Evolutionary conservation across 92 coral and sea anemone genomes (phyloP).

Genomic region (Anthopleura xanthogrammica): DNA sequence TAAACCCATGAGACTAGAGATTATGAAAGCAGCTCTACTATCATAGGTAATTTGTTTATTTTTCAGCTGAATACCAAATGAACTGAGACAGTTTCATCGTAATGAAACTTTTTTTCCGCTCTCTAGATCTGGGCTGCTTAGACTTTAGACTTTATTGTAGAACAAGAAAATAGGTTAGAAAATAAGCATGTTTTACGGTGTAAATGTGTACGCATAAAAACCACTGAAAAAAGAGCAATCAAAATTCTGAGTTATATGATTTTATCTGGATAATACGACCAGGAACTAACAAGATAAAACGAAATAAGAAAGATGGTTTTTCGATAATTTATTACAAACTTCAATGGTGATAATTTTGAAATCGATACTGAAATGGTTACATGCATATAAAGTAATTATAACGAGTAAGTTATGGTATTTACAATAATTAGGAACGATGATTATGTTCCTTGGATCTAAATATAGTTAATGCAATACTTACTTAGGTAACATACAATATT

Average conservation of each 20-base stretch:
- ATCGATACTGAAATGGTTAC: background rate
- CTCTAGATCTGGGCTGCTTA: background rate
- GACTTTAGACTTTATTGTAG: too few species aligned
- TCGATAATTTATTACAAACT: background rate
- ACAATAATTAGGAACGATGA: background rate
- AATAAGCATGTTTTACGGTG: background rate
- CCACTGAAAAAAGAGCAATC: background rate
- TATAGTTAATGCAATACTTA: background rate
- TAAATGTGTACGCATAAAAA: background rate
- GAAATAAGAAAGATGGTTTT: background rate
- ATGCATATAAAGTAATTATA: background rate
- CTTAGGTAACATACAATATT: background rate
- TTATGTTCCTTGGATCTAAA: background rate
- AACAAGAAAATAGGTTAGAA: background rate
- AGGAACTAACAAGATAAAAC: background rate
- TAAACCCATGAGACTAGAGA: too few species aligned
- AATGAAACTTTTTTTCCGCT: background rate
- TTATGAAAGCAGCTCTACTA: too few species aligned
- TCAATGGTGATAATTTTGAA: background rate
- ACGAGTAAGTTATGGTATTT: background rate
- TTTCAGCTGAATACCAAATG: background rate
- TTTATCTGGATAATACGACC: background rate
- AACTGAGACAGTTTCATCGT: slow-evolving; percentile 4
- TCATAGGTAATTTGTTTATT: too few species aligned
- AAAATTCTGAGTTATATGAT: too few species aligned